A percentile compares a stretch with the other conserved stretches of the same genome.
Conservation (phyloP, 2,797 vertebrate species). For the Prunella strophiata region DNA sequence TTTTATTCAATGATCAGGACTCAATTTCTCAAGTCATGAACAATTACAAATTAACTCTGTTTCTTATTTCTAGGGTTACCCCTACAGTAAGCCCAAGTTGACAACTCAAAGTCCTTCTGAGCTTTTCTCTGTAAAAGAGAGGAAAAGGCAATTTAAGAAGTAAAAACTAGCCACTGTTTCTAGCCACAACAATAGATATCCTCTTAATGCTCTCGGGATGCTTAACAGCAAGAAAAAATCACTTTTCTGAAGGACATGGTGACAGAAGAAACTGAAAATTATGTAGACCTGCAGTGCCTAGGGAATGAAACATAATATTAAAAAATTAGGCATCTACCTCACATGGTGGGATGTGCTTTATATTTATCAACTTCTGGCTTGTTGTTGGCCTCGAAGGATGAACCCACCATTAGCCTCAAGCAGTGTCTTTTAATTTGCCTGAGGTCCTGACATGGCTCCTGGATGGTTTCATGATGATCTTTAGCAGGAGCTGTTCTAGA, state of each 20-base stretch:
- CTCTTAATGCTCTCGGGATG: not conserved
- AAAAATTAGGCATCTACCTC: not conserved
- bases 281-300: not conserved
- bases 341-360: not conserved
- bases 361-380: conserved; percentile 9
- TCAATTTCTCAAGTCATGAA: not conserved
- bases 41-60: not conserved
- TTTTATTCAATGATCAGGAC: not conserved
- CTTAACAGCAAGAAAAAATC: not conserved
- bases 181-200: not conserved
- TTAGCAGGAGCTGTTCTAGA: not conserved
- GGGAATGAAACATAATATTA: conserved; percentile 10
- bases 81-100: not conserved
- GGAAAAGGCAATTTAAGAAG: not conserved
- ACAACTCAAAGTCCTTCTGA: not conserved
- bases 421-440: conserved; percentile 1
- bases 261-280: conserved; percentile 21
- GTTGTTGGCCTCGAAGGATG: not conserved
- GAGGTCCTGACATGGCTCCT: not conserved
- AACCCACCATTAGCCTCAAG: conserved; percentile 10
- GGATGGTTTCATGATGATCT: not conserved
- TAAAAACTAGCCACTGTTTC: not conserved
- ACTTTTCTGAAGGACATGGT: not conserved
- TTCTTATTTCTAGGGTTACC: not conserved
- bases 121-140: not conserved